A percentile compares a stretch with the other conserved stretches of the same genome.
These are phyloP conservation scores for Melanogrammus aeglefinus DNA, from an alignment of 2,797 vertebrate genomes.

Conservation along the genomic window DNA sequence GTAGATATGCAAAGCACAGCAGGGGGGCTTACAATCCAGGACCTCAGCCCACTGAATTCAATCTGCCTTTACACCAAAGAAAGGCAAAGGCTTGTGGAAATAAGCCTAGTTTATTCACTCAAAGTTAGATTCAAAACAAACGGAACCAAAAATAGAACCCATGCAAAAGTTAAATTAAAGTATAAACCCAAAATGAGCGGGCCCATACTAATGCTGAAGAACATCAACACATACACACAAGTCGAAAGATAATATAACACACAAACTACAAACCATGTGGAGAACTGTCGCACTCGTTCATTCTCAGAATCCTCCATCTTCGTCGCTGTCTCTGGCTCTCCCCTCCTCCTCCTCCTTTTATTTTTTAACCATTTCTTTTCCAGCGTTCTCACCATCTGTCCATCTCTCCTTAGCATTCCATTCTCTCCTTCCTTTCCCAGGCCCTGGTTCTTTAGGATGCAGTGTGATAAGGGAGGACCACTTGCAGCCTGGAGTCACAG, in stretches of 20 bases:
- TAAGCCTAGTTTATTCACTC: background rate
- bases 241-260: background rate
- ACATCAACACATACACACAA: background rate
- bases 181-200: background rate
- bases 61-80: background rate
- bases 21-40: slow-evolving; percentile 45
- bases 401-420: background rate
- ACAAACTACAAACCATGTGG: background rate
- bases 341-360: background rate
- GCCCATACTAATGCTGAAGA: background rate
- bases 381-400: background rate
- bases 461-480: background rate
- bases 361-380: background rate
- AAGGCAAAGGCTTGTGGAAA: background rate
- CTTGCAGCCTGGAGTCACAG: background rate
- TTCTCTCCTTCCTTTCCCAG: background rate
- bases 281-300: background rate
- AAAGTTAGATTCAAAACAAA: background rate
- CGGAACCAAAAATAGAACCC: background rate
- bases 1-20: slow-evolving; percentile 56
- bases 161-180: background rate
- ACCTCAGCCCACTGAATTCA: slow-evolving; percentile 33
- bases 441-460: background rate
- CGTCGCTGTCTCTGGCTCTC: background rate
- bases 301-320: background rate